Percentiles rank a stretch among this genome's conserved stretches.
These are phyloP conservation scores for Drosophila basisetae DNA, from an alignment of 2,888 invertebrate species.

Conservation along the genomic window DNA sequence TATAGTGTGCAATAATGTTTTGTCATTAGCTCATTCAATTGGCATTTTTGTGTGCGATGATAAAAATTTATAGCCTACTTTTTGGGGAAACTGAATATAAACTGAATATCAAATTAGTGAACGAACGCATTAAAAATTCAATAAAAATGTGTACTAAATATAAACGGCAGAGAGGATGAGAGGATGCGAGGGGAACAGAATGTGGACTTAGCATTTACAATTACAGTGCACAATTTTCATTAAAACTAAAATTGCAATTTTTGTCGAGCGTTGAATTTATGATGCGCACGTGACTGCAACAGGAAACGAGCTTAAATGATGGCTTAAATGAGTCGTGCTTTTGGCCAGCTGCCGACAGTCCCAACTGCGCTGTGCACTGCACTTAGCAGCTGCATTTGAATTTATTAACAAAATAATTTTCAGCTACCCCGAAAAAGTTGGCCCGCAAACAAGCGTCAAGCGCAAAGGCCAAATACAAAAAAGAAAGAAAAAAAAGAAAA, in stretches of 20 bases:
- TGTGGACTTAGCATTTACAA: slow-evolving; percentile 13
- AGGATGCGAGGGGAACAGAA: not conserved
- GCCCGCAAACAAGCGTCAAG: slow-evolving; percentile 38
- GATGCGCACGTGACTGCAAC: slow-evolving; percentile 56
- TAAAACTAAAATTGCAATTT: slow-evolving; percentile 75
- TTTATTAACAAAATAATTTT: slow-evolving; percentile 71
- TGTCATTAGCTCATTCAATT: slow-evolving; percentile 46
- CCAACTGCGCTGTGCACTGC: slow-evolving; percentile 9
- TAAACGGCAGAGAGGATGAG: slow-evolving; percentile 23
- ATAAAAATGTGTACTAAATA: slow-evolving; percentile 64
- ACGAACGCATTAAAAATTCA: slow-evolving; percentile 66
- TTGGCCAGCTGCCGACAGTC: slow-evolving; percentile 21
- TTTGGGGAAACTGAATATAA: slow-evolving; percentile 29
- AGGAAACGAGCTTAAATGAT: slow-evolving; percentile 62
- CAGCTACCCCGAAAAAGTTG: slow-evolving; percentile 35
- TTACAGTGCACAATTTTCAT: slow-evolving; percentile 62
- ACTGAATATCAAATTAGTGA: slow-evolving; percentile 15
- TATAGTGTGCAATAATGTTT: slow-evolving; percentile 36
- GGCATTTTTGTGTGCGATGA: slow-evolving; percentile 30
- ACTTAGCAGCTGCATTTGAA: slow-evolving; percentile 67
- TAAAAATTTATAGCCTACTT: slow-evolving; percentile 64
- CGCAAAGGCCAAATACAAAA: slow-evolving; percentile 10
- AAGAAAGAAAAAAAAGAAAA: not conserved
- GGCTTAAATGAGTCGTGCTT: slow-evolving; percentile 72
- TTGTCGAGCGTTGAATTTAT: slow-evolving; percentile 53